Evolutionary conservation across 2,888 invertebrate species (phyloP).

Genomic region (Nephrotoma guestfalica): DNA sequence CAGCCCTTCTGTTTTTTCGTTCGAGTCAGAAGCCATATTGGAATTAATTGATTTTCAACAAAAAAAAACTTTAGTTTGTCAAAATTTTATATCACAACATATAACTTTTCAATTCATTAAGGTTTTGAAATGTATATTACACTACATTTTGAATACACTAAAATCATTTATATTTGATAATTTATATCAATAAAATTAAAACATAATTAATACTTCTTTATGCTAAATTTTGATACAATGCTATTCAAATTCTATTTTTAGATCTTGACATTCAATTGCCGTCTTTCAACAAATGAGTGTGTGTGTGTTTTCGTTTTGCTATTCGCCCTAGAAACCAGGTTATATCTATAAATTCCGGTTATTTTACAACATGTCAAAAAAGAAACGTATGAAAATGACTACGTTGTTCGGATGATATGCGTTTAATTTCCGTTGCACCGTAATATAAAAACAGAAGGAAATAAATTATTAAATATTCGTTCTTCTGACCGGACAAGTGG

Average conservation of each 20-base stretch:
- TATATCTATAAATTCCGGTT: neutral
- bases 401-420: too few relatives aligned
- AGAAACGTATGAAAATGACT: neutral
- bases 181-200: neutral
- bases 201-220: neutral
- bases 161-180: neutral
- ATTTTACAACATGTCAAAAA: neutral
- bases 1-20: neutral
- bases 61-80: neutral
- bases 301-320: neutral
- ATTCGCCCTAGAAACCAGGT: neutral
- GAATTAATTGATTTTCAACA: neutral
- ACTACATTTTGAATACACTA: neutral
- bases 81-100: neutral
- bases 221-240: neutral
- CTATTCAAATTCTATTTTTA: neutral
- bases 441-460: too few relatives aligned
- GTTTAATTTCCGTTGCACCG: too few relatives aligned
- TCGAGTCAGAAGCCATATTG: constrained; percentile 2
- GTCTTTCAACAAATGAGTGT: neutral
- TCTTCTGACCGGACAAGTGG: too few relatives aligned
- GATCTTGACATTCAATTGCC: neutral
- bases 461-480: too few relatives aligned
- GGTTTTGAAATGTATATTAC: neutral
- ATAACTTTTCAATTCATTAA: neutral